Conservation (phyloP, 2,797 vertebrate species). For the Sarcophilus harrisii region DNA sequence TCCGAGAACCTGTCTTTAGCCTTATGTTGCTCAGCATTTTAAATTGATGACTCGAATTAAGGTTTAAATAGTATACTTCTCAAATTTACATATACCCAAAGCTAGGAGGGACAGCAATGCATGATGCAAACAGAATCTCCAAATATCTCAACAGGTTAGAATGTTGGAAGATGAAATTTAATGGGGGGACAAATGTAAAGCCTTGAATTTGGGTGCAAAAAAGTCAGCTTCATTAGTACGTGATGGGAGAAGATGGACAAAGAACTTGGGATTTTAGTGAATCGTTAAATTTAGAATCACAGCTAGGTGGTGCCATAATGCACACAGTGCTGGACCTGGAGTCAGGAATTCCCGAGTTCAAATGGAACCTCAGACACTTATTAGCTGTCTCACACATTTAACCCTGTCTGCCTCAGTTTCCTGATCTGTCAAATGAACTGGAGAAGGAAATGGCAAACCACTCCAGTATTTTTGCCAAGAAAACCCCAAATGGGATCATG, state of each 20-base stretch:
- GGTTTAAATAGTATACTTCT: background rate
- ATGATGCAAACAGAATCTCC: background rate
- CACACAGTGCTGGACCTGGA: no score
- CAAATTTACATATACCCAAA: background rate
- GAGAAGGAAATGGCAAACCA: background rate
- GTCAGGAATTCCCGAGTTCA: background rate
- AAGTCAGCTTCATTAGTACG: background rate
- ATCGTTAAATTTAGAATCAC: background rate
- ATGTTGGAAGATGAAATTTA: background rate
- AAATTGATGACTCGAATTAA: background rate
- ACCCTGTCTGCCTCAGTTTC: slow-evolving; percentile 5
- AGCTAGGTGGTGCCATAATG: no score
- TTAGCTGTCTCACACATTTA: slow-evolving; percentile 28
- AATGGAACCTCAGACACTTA: slow-evolving; percentile 8
- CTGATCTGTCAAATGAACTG: background rate
- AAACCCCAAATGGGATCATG: background rate
- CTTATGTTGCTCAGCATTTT: background rate
- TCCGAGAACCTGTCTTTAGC: background rate
- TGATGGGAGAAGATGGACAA: background rate
- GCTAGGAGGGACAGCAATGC: background rate
- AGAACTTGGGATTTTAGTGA: background rate
- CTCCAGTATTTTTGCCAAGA: background rate
- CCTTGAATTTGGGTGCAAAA: background rate
- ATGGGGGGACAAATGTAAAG: background rate
- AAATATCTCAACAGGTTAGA: background rate